Percentiles rank a stretch among this genome's conserved stretches.
These are phyloP conservation scores for Dasysyrphus albostriatus DNA, from an alignment of 2,888 invertebrate genomes.

Conservation along the genomic window DNA sequence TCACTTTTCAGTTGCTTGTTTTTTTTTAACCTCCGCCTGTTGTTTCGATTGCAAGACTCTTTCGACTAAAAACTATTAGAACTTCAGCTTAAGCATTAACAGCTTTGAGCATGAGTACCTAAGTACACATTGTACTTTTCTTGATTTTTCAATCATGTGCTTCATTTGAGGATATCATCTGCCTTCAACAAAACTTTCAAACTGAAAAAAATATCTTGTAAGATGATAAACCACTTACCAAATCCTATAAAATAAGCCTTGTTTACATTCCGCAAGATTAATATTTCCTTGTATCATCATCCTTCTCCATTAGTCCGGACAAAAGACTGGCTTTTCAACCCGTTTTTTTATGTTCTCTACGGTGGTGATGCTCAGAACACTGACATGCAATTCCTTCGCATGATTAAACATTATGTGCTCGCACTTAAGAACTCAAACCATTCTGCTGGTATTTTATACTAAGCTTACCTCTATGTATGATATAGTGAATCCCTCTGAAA, in stretches of 20 bases:
- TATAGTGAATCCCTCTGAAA: conserved; percentile 16
- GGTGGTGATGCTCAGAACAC: not conserved
- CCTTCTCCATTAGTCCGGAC: conserved; percentile 37
- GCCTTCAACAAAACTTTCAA: not conserved
- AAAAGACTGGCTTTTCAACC: conserved; percentile 2
- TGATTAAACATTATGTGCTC: conserved; percentile 45
- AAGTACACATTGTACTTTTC: no score
- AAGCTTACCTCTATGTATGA: conserved; percentile 17
- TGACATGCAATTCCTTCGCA: conserved; percentile 56
- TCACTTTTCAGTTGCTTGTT: no score
- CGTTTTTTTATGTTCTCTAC: not conserved
- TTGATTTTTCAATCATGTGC: no score
- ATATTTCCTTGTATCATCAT: conserved; percentile 40
- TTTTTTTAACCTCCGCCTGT: no score
- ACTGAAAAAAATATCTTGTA: not conserved
- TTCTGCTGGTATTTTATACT: conserved; percentile 17
- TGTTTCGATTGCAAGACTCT: no score
- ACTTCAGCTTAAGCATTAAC: no score
- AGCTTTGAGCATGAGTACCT: no score
- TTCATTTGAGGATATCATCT: no score
- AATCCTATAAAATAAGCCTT: conserved; percentile 42
- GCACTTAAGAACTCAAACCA: conserved; percentile 14
- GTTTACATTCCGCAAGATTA: conserved; percentile 35
- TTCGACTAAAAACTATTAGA: no score
- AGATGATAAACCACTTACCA: conserved; percentile 30